Conservation (phyloP, 2,888 invertebrate genomes). For the Drosophila macrospina region DNA sequence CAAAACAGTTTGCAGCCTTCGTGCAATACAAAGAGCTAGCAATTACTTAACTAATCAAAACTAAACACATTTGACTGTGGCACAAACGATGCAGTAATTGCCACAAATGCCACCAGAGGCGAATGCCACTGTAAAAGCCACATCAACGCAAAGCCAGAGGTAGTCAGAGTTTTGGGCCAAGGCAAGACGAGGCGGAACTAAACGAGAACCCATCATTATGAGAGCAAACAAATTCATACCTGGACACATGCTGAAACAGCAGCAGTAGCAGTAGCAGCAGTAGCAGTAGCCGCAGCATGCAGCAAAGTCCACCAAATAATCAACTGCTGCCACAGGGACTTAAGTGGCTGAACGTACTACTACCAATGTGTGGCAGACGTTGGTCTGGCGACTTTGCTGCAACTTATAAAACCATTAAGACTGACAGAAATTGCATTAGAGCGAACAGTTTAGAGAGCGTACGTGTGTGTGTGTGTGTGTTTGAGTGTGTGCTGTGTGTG, state of each 20-base stretch:
- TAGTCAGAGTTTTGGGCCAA: background rate
- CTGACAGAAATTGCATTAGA: constrained; percentile 70
- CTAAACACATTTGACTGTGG: constrained; percentile 57
- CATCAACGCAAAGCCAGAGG: constrained; percentile 12
- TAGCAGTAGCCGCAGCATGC: no score
- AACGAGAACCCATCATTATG: constrained; percentile 54
- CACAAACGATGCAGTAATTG: constrained; percentile 67
- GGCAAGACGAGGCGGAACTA: constrained; percentile 4
- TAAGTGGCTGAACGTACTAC: constrained; percentile 12
- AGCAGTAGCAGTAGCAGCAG: background rate
- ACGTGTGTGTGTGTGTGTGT: constrained; percentile 2
- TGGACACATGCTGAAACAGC: constrained; percentile 37
- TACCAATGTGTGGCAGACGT: constrained; percentile 4
- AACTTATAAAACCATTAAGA: constrained; percentile 77
- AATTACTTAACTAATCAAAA: constrained; percentile 73
- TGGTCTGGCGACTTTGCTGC: constrained; percentile 35
- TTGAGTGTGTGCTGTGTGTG: background rate
- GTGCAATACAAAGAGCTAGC: constrained; percentile 21
- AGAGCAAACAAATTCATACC: constrained; percentile 66
- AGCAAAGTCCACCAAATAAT: constrained; percentile 48
- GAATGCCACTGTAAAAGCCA: constrained; percentile 18
- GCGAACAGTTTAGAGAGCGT: constrained; percentile 42
- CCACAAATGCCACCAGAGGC: constrained; percentile 38
- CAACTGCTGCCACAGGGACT: constrained; percentile 33
- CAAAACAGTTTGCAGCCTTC: constrained; percentile 5